A percentile compares a stretch with the other conserved stretches of the same genome.
These are phyloP conservation scores for Stercorarius parasiticus DNA, from an alignment of 2,113 vertebrate genomes.

Conservation along the genomic window DNA sequence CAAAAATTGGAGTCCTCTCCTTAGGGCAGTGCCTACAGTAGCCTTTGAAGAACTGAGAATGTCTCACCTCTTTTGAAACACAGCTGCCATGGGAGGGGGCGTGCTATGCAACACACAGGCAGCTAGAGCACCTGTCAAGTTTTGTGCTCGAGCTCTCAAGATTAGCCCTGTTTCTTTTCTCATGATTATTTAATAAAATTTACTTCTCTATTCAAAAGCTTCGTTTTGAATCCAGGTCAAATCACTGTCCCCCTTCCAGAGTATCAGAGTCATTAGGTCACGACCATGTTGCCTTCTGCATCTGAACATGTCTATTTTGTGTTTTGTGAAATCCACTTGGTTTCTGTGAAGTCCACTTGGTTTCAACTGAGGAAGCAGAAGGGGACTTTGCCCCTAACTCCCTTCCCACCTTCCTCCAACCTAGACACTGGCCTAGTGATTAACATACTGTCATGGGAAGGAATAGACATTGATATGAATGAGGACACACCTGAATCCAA, in stretches of 20 bases:
- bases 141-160: background rate
- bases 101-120: background rate
- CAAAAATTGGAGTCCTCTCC: constrained; percentile 2
- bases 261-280: background rate
- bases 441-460: constrained; percentile 34
- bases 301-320: background rate
- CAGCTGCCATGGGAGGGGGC: background rate
- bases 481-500: constrained; percentile 14
- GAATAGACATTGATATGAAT: constrained; percentile 4
- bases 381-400: background rate
- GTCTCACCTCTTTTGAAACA: background rate
- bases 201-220: background rate
- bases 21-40: background rate
- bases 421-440: background rate
- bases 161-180: background rate
- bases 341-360: background rate
- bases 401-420: background rate
- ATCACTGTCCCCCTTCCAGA: background rate
- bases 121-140: background rate
- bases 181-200: background rate
- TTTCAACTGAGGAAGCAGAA: background rate
- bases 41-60: constrained; percentile 45
- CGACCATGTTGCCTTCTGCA: background rate
- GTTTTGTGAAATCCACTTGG: background rate
- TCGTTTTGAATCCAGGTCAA: background rate